Percentiles rank a stretch among this genome's conserved stretches.
phyloP scores from a whole-genome alignment of 2,888 invertebrate species.

The Schizaphis graminum region DNA sequence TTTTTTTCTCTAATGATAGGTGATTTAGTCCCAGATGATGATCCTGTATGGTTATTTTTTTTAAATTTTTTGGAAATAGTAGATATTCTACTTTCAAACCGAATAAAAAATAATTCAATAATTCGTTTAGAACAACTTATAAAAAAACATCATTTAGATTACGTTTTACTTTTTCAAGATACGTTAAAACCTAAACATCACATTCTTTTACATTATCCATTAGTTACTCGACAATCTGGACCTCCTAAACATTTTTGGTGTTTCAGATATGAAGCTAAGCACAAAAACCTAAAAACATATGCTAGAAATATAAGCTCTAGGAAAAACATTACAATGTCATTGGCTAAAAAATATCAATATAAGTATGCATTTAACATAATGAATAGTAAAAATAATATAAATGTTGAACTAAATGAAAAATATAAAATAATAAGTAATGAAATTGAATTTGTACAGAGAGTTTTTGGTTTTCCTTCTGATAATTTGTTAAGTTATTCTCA shows the following conservation, averaged over 20 bases:
- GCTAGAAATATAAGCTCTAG: neutral
- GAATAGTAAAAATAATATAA: neutral
- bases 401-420: neutral
- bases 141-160: neutral
- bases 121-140: neutral
- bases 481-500: neutral
- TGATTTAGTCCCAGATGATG: neutral
- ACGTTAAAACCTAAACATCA: neutral
- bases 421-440: neutral
- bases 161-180: neutral
- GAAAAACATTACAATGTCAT: neutral
- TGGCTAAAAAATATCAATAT: neutral
- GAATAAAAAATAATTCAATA: neutral
- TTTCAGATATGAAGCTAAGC: neutral
- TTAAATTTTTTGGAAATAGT: slow-evolving; percentile 2
- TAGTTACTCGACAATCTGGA: neutral
- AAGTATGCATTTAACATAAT: neutral
- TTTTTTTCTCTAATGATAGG: neutral
- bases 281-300: slow-evolving; percentile 5
- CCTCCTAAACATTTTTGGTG: neutral
- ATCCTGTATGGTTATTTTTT: neutral
- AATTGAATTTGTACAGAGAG: neutral
- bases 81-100: too few species aligned
- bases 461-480: neutral
- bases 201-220: neutral